A percentile compares a stretch with the other conserved stretches of the same genome.
Evolutionary conservation across 1,140 invertebrate species (phyloP).

Genomic region (Pachyrhynchus sulphureomaculatus): DNA sequence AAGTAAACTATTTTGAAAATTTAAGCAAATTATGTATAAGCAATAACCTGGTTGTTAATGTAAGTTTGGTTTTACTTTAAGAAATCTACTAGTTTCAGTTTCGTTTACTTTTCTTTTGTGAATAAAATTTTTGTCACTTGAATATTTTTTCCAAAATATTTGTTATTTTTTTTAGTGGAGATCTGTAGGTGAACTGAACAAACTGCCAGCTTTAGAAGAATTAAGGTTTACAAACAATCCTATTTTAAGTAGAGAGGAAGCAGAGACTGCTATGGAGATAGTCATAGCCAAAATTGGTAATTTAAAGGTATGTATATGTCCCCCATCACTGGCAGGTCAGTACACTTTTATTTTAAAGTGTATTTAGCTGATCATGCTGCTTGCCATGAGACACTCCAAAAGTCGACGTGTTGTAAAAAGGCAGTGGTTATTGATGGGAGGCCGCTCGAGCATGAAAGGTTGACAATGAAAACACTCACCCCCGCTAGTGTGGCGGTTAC

Average conservation of each 20-base stretch:
- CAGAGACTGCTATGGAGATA: constrained; percentile 72
- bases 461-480: no score
- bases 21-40: constrained; percentile 62
- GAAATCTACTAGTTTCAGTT: neutral
- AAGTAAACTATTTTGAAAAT: constrained; percentile 54
- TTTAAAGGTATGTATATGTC: constrained; percentile 55
- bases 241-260: constrained; percentile 63
- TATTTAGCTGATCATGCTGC: no score
- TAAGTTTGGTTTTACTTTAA: constrained; percentile 46
- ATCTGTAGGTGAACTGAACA: constrained; percentile 80
- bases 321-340: neutral
- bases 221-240: constrained; percentile 75
- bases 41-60: constrained; percentile 65
- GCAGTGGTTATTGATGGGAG: no score
- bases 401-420: neutral
- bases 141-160: neutral
- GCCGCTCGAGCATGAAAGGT: no score
- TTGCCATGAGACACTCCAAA: neutral
- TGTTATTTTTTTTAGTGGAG: constrained; percentile 62
- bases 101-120: neutral
- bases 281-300: constrained; percentile 72
- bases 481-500: no score
- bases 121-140: neutral
- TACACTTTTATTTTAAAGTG: no score
- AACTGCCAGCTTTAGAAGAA: constrained; percentile 68